A percentile compares a stretch with the other conserved stretches of the same genome.
These are phyloP conservation scores for Trichonephila clavata DNA, from an alignment of 1,140 invertebrate species.

Conservation along the genomic window DNA sequence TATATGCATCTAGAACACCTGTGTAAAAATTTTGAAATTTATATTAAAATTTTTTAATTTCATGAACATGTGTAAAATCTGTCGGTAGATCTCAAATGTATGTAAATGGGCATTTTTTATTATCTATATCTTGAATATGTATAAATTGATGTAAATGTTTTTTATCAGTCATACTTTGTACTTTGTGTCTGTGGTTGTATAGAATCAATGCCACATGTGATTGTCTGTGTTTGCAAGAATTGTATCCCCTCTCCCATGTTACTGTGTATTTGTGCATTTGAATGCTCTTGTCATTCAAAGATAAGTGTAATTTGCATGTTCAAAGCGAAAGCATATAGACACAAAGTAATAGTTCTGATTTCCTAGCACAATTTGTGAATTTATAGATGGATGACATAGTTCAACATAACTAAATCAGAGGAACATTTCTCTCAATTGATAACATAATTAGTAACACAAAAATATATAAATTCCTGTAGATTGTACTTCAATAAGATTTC, in stretches of 20 bases:
- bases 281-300: background rate
- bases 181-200: slow-evolving; percentile 6
- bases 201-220: slow-evolving; percentile 6
- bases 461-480: no score
- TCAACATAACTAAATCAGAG: no score
- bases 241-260: background rate
- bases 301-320: background rate
- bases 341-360: background rate
- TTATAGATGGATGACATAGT: no score
- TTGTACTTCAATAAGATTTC: background rate
- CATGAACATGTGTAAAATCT: background rate
- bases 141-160: slow-evolving; percentile 32
- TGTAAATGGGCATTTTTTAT: slow-evolving; percentile 13
- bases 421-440: no score
- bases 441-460: no score
- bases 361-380: no score
- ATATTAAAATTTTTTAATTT: background rate
- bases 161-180: background rate
- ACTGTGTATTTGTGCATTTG: background rate
- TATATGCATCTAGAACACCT: background rate
- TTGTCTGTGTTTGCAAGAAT: background rate
- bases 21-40: background rate
- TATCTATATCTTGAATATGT: background rate
- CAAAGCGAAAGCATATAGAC: background rate
- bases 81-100: background rate